These are phyloP conservation scores for Campoletis sonorensis DNA, from an alignment of 1,140 invertebrate species.

Conservation along the genomic window DNA sequence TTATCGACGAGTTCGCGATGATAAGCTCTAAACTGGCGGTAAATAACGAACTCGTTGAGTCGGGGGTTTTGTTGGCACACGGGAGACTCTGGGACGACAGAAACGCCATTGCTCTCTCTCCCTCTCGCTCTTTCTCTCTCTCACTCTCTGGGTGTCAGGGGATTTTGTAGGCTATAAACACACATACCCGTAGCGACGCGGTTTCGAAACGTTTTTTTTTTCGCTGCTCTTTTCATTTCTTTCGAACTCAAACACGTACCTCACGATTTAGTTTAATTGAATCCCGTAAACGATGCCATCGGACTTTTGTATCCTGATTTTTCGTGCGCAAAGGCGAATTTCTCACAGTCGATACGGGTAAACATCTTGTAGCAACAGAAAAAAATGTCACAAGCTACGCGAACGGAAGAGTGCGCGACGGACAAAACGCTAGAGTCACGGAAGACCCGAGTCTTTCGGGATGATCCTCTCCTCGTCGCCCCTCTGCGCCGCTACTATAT, in stretches of 20 bases:
- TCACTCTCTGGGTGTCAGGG: slow-evolving; percentile 62
- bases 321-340: slow-evolving; percentile 63
- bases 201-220: slow-evolving; percentile 44
- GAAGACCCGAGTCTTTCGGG: slow-evolving; percentile 37
- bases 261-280: slow-evolving; percentile 62
- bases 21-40: slow-evolving; percentile 27
- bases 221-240: neutral
- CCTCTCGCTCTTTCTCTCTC: slow-evolving; percentile 61
- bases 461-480: neutral
- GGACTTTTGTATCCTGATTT: slow-evolving; percentile 63
- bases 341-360: slow-evolving; percentile 68
- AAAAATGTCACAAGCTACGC: slow-evolving; percentile 74
- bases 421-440: slow-evolving; percentile 65
- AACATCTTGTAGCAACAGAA: slow-evolving; percentile 73
- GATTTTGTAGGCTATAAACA: slow-evolving; percentile 73
- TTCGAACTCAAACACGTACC: slow-evolving; percentile 58
- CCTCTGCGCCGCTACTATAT: too few species aligned
- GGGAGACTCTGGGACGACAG: slow-evolving; percentile 55
- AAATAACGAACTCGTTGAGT: slow-evolving; percentile 21
- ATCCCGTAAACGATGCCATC: slow-evolving; percentile 62
- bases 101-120: slow-evolving; percentile 53
- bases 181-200: slow-evolving; percentile 51
- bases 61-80: slow-evolving; percentile 51
- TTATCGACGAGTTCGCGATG: slow-evolving; percentile 2
- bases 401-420: slow-evolving; percentile 70